Base-by-base conservation (phyloP, 2,888 invertebrate genomes). In the Pammene aurita region DNA sequence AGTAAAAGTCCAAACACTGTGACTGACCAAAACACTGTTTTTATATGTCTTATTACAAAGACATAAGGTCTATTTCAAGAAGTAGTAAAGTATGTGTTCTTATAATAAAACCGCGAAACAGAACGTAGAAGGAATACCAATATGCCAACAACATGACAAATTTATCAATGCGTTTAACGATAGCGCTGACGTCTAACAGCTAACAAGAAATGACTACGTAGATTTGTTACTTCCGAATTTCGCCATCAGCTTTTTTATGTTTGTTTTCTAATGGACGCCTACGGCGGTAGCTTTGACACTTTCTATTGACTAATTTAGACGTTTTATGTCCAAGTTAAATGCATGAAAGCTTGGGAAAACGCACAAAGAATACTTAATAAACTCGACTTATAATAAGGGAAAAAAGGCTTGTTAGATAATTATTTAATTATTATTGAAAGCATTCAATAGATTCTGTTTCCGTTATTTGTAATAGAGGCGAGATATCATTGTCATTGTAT, bases 1-100 rank as follows among this genome's bases (percentile, higher is more conserved):
- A 89, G 89, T 88, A 89, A 89, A 88, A 89, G 88, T 87, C 80
- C 79, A 81, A 82, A 80, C 78, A 80, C 46, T 60, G 18, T n/a
- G 48, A 48, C 9, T 11, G 50, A 26, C 14, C 16, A 16, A 48
- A 5, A 44, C 34, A 26, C 52, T 13, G 11, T 34, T 54, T 34
- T 54, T 34, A 6, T 58, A 7, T 10, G 26, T 34, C 58, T 58
- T 58, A 44, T 58, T 58, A 26, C 44, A 58, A 46, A 1, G n/a
- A 0, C 0, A 44, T 34, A 46, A 44, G 14, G 34, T n/a, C n/a
- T 41, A 56, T 5, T 13, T 7, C 7, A 34, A n/a, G 7, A 14
- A 46, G 6, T 38, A 9, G 26, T 26, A 26, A 58, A 44, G 44
- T 34, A 14, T 41, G 26, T 57, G 9, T 44, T 14, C 55, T 11